Conservation (phyloP, 2,888 invertebrate genomes). For the Gasteruption jaculator region DNA sequence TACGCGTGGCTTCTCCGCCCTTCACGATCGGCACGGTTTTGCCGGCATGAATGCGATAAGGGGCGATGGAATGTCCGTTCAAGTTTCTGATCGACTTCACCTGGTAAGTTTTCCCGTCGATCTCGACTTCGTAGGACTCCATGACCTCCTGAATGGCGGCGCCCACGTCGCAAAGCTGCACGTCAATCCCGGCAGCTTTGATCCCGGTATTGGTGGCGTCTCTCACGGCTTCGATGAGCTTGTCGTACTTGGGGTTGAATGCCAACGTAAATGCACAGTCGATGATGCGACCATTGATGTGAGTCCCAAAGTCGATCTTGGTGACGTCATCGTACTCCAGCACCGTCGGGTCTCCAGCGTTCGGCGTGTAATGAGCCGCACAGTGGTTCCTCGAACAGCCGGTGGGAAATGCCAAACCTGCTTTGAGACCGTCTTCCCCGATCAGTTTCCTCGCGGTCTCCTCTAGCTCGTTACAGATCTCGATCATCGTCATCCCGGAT, state of each 20-base stretch:
- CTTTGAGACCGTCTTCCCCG: conserved; percentile 90
- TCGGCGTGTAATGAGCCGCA: conserved; percentile 99
- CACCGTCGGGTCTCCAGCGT: conserved; percentile 95
- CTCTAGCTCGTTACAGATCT: conserved; percentile 96
- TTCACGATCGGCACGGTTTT: conserved; percentile 99
- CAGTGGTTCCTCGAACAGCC: conserved; percentile 99
- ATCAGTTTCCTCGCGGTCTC: conserved; percentile 87
- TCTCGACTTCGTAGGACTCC: conserved; percentile 98
- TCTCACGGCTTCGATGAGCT: conserved; percentile 88
- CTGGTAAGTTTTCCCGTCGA: conserved; percentile 93
- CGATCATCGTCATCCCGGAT: conserved; percentile 98
- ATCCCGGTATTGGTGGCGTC: conserved; percentile 99
- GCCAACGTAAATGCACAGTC: conserved; percentile 98
- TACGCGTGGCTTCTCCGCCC: conserved; percentile 94
- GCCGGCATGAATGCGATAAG: conserved; percentile 95
- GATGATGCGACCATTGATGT: conserved; percentile 96
- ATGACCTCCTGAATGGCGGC: conserved; percentile 98
- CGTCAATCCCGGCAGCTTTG: conserved; percentile 92
- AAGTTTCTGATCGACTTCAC: conserved; percentile 97
- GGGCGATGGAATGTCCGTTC: conserved; percentile 98
- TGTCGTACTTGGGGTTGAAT: conserved; percentile 95
- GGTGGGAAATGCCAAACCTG: conserved; percentile 94
- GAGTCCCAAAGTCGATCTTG: conserved; percentile 98
- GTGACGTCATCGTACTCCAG: conserved; percentile 95
- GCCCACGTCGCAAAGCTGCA: conserved; percentile 93